A percentile compares a stretch with the other conserved stretches of the same genome.
phyloP scores from a whole-genome alignment of 2,113 vertebrate genomes.

The Elgaria multicarinata region DNA sequence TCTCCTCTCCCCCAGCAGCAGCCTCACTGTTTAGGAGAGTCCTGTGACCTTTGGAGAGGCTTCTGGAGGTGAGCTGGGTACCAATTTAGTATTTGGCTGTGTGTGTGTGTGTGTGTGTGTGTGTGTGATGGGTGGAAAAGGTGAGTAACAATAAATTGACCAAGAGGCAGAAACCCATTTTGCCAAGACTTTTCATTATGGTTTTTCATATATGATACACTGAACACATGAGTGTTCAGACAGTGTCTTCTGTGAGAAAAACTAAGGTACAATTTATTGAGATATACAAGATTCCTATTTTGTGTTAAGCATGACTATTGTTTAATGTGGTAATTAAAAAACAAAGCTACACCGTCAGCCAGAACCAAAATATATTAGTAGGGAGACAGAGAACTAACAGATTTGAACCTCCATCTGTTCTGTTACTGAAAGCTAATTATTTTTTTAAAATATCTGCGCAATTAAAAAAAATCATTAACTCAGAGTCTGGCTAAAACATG shows the following conservation, averaged over 20 bases:
- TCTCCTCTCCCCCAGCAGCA: too few species aligned
- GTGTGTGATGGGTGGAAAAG: background rate
- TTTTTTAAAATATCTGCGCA: slow-evolving; percentile 59
- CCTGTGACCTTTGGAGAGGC: too few species aligned
- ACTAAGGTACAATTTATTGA: slow-evolving; percentile 21
- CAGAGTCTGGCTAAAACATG: slow-evolving; percentile 54
- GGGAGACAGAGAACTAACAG: slow-evolving; percentile 29
- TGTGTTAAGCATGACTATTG: slow-evolving; percentile 37
- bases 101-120: too few species aligned
- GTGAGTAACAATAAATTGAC: background rate
- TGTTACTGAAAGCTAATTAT: slow-evolving; percentile 66
- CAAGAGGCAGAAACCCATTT: background rate
- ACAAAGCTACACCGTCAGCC: slow-evolving; percentile 61
- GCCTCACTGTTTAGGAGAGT: too few species aligned
- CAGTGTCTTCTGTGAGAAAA: background rate
- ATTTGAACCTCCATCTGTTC: slow-evolving; percentile 74
- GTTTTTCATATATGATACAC: background rate
- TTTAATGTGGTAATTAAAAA: slow-evolving; percentile 69
- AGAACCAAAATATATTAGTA: slow-evolving; percentile 62
- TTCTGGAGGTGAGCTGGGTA: too few species aligned
- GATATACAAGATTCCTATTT: slow-evolving; percentile 21
- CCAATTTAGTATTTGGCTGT: too few species aligned
- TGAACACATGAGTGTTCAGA: too few species aligned
- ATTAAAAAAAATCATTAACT: slow-evolving; percentile 63
- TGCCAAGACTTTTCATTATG: background rate